phyloP scores from a whole-genome alignment of 1,140 invertebrate genomes.

The Cataglyphis hispanica region DNA sequence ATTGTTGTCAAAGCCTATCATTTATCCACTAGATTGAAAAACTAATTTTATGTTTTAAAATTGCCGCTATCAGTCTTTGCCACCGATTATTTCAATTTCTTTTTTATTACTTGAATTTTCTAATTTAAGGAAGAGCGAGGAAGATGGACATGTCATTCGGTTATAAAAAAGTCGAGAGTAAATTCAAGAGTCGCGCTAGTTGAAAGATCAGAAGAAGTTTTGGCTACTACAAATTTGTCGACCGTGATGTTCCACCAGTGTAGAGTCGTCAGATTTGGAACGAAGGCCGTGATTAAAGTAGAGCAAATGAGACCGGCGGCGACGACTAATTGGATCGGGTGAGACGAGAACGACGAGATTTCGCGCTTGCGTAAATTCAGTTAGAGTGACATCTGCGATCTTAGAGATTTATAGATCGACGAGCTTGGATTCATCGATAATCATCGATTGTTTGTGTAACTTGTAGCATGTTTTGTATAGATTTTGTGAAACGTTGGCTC shows the following conservation, averaged over 20 bases:
- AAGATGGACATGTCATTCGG: neutral
- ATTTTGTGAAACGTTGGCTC: neutral
- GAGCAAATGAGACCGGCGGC: constrained; percentile 30
- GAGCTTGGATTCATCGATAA: neutral
- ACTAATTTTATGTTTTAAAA: neutral
- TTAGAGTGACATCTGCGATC: constrained; percentile 36
- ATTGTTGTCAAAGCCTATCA: neutral
- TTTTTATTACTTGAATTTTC: constrained; percentile 13
- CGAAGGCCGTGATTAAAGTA: constrained; percentile 48
- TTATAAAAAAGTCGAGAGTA: neutral
- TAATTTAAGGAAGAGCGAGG: neutral
- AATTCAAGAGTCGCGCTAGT: neutral
- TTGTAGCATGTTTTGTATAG: neutral
- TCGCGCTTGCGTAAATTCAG: constrained; percentile 33
- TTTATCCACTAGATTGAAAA: constrained; percentile 8
- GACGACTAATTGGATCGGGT: constrained; percentile 37
- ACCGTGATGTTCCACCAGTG: neutral
- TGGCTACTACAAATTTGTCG: constrained; percentile 8
- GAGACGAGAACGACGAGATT: constrained; percentile 33
- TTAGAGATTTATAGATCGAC: constrained; percentile 32
- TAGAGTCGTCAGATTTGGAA: neutral
- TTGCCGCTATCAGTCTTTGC: neutral
- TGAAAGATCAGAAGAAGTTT: constrained; percentile 34
- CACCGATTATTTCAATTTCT: neutral
- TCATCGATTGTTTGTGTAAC: neutral